phyloP scores from a whole-genome alignment of 2,888 invertebrate species.

The Stenotaenia linearis region DNA sequence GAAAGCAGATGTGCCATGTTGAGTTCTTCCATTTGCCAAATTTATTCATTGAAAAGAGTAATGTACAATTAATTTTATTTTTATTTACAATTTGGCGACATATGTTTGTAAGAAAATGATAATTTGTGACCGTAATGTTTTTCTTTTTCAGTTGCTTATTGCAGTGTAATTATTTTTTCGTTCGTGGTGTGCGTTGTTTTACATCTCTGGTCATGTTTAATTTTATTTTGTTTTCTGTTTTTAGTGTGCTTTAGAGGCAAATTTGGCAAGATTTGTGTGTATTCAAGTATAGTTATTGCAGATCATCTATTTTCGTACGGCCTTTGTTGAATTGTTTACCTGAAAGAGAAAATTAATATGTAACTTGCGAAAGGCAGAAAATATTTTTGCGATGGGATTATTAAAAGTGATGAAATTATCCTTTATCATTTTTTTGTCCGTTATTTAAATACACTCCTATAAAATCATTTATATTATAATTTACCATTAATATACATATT shows the following conservation, averaged over 20 bases:
- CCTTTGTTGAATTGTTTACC: constrained; percentile 22
- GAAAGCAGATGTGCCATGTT: background rate
- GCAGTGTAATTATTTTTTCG: too few relatives aligned
- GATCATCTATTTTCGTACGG: constrained; percentile 22
- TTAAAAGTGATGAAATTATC: constrained; percentile 5
- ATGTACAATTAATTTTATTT: background rate
- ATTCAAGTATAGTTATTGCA: constrained; percentile 10
- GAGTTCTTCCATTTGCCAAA: background rate
- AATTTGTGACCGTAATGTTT: too few relatives aligned
- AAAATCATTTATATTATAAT: too few relatives aligned
- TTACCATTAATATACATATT: too few relatives aligned
- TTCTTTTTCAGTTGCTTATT: too few relatives aligned
- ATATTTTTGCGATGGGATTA: constrained; percentile 17
- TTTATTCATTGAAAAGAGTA: background rate
- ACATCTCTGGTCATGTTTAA: background rate
- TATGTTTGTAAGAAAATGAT: too few relatives aligned
- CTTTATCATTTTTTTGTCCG: background rate
- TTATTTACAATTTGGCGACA: background rate
- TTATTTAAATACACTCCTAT: too few relatives aligned
- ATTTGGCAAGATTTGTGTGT: constrained; percentile 10
- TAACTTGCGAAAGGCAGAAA: background rate
- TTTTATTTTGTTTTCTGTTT: background rate
- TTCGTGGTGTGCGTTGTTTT: too few relatives aligned
- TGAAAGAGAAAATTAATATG: constrained; percentile 10
- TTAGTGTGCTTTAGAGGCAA: background rate